phyloP scores from a whole-genome alignment of 2,113 vertebrate genomes.

The Protomyctophum bolini region DNA sequence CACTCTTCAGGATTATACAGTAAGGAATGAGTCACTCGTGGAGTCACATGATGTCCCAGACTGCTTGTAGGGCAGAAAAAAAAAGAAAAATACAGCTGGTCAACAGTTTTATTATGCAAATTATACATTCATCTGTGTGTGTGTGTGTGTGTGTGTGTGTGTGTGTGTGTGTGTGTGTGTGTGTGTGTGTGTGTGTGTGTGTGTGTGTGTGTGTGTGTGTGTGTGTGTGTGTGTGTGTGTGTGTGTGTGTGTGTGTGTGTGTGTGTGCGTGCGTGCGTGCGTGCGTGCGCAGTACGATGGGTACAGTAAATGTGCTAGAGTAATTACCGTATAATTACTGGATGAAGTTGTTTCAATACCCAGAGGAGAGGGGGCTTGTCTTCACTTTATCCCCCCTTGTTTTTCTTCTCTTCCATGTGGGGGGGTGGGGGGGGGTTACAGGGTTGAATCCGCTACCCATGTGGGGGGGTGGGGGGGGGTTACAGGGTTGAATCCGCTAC shows the following conservation, averaged over 20 bases:
- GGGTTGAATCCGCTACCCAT: slow-evolving; percentile 71
- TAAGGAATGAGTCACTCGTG: no score
- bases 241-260: slow-evolving; percentile 30
- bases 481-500: slow-evolving; percentile 66
- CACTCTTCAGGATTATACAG: no score
- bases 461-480: slow-evolving; percentile 30
- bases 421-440: slow-evolving; percentile 32
- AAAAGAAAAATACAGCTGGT: slow-evolving; percentile 54
- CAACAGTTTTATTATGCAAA: slow-evolving; percentile 52
- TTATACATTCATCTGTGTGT: slow-evolving; percentile 73
- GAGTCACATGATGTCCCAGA: not conserved
- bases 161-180: slow-evolving; percentile 5
- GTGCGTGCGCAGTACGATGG: slow-evolving; percentile 12
- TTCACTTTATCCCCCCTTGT: no score
- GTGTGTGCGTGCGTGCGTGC: slow-evolving; percentile 5
- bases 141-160: slow-evolving; percentile 33
- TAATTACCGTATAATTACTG: slow-evolving; percentile 25
- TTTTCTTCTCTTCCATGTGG: no score
- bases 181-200: not conserved
- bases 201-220: slow-evolving; percentile 12
- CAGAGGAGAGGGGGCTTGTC: not conserved
- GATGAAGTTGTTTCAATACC: slow-evolving; percentile 40
- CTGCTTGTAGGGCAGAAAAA: slow-evolving; percentile 46
- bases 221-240: slow-evolving; percentile 26
- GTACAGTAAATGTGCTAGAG: slow-evolving; percentile 39